Evolutionary conservation across 2,113 vertebrate genomes (phyloP).

Genomic region (Dendropsophus ebraccatus): DNA sequence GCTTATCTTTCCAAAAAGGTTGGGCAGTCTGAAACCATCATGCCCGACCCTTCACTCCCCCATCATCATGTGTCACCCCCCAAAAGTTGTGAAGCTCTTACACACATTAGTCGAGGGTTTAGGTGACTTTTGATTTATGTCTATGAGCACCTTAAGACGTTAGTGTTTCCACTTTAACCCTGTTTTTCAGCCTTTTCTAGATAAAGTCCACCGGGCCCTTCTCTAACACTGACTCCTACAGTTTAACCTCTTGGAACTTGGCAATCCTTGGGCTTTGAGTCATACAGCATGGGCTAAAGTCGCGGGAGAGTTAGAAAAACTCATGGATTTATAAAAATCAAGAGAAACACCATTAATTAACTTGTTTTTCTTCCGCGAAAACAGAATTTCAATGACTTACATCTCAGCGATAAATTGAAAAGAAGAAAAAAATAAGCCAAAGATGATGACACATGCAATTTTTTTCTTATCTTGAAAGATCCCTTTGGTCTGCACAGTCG

Average conservation of each 20-base stretch:
- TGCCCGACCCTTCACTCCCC: too few relatives aligned
- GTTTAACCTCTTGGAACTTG: not conserved
- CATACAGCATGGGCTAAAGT: not conserved
- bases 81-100: too few relatives aligned
- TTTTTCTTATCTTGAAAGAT: slow-evolving; percentile 23
- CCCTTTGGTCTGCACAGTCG: slow-evolving; percentile 6
- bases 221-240: not conserved
- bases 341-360: not conserved
- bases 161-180: too few relatives aligned
- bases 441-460: slow-evolving; percentile 35
- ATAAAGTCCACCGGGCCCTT: too few relatives aligned
- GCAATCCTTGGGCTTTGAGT: not conserved
- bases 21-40: too few relatives aligned
- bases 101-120: too few relatives aligned
- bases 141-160: too few relatives aligned
- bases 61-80: too few relatives aligned
- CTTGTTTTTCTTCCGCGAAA: not conserved
- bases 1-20: too few relatives aligned
- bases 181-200: too few relatives aligned
- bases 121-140: too few relatives aligned
- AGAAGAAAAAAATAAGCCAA: not conserved
- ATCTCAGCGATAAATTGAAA: not conserved
- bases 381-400: not conserved
- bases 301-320: not conserved
- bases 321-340: not conserved